phyloP scores from a whole-genome alignment of 2,113 vertebrate species.

The Gopherus evgoodei region DNA sequence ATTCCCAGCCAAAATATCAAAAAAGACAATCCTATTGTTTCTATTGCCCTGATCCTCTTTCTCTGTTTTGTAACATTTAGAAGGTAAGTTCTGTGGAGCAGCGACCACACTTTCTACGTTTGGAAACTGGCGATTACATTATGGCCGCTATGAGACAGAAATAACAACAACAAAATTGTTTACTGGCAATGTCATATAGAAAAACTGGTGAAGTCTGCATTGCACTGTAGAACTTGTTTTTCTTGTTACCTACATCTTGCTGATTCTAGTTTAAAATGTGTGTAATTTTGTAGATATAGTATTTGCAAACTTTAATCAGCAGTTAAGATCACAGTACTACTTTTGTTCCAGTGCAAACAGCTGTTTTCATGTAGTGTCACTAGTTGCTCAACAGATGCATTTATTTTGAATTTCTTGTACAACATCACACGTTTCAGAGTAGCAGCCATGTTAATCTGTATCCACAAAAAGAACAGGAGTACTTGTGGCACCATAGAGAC shows the following conservation, averaged over 20 bases:
- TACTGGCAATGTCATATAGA: not conserved
- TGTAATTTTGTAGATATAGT: slow-evolving; percentile 34
- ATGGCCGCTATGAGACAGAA: slow-evolving; percentile 2
- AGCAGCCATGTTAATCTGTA: too few species aligned
- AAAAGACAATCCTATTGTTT: not conserved
- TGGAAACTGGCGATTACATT: not conserved
- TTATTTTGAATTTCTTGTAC: not conserved
- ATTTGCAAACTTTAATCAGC: slow-evolving; percentile 31
- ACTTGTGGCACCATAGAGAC: too few species aligned
- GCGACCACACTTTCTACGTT: not conserved
- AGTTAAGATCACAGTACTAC: not conserved
- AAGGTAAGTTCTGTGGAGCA: not conserved
- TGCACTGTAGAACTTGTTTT: slow-evolving; percentile 4
- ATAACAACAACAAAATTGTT: not conserved
- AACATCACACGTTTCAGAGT: not conserved
- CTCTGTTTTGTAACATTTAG: not conserved
- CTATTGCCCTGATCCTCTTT: not conserved
- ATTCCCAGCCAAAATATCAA: not conserved
- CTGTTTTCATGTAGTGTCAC: slow-evolving; percentile 4
- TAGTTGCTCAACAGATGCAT: not conserved
- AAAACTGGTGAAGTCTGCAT: not conserved
- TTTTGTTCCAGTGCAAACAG: slow-evolving; percentile 16
- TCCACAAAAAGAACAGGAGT: too few species aligned
- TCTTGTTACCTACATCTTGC: slow-evolving; percentile 16
- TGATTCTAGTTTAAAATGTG: slow-evolving; percentile 44